Conservation (phyloP, 2,888 invertebrate species). For the Prenolepis imparis region DNA sequence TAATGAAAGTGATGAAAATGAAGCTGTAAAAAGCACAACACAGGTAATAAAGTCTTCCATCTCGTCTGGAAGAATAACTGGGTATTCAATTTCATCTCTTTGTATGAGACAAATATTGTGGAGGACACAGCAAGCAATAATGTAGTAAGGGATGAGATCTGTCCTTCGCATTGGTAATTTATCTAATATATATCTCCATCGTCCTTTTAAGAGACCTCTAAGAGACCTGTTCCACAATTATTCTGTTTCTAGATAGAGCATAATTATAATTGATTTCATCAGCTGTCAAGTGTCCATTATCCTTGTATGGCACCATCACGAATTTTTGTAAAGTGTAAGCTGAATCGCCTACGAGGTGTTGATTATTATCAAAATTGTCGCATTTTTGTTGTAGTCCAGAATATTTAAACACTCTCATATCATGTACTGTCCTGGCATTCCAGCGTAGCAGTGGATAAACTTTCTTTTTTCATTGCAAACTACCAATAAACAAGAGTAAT, state of each 20-base stretch:
- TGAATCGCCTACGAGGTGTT: too few species aligned
- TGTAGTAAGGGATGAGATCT: neutral
- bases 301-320: too few species aligned
- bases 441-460: conserved; percentile 25
- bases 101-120: neutral
- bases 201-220: neutral
- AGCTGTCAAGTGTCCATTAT: too few species aligned
- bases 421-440: conserved; percentile 5
- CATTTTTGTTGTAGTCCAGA: conserved; percentile 3
- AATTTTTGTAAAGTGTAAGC: too few species aligned
- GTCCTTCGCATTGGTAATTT: neutral
- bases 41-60: too few species aligned
- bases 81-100: neutral
- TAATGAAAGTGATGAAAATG: too few species aligned
- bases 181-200: neutral
- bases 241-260: conserved; percentile 1
- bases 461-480: neutral
- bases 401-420: conserved; percentile 32
- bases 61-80: too few species aligned
- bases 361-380: conserved; percentile 9
- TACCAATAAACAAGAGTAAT: neutral
- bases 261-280: neutral
- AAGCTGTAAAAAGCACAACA: too few species aligned
- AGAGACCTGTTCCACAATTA: neutral
- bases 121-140: neutral